phyloP scores from a whole-genome alignment of 2,113 vertebrate species.

The Notothenia coriiceps region DNA sequence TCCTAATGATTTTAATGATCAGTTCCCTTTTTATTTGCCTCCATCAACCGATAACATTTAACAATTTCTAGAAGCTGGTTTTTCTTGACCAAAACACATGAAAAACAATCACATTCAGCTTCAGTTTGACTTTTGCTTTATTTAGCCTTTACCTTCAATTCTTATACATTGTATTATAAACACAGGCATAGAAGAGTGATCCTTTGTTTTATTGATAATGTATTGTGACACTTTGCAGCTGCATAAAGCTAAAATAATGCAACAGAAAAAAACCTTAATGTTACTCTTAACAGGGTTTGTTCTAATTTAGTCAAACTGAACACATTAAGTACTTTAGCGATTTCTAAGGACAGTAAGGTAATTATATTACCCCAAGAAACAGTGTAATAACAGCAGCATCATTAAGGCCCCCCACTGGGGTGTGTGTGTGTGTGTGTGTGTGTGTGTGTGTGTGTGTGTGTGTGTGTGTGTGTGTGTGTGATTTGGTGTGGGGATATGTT shows the following conservation, averaged over 20 bases:
- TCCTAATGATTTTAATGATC: too few species aligned
- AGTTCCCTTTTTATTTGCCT: too few species aligned
- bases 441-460: background rate
- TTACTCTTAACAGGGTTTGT: background rate
- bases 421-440: background rate
- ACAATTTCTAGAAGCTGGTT: too few species aligned
- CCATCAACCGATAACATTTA: too few species aligned
- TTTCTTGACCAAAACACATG: too few species aligned
- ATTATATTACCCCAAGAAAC: conserved; percentile 10
- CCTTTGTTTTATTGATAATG: background rate
- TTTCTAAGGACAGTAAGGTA: background rate
- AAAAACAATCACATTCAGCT: background rate
- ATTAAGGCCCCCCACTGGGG: conserved; percentile 6
- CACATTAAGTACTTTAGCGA: background rate
- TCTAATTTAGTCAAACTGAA: background rate
- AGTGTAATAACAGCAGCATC: conserved; percentile 8
- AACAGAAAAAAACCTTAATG: background rate
- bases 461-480: too few species aligned
- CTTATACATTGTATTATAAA: background rate
- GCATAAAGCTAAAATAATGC: background rate
- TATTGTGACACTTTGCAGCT: background rate
- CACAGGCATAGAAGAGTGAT: background rate
- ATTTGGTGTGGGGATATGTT: background rate
- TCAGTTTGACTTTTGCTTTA: background rate
- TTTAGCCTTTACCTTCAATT: background rate